Base-by-base conservation (phyloP, 1,140 invertebrate species). In the Drosophila azteca region DNA sequence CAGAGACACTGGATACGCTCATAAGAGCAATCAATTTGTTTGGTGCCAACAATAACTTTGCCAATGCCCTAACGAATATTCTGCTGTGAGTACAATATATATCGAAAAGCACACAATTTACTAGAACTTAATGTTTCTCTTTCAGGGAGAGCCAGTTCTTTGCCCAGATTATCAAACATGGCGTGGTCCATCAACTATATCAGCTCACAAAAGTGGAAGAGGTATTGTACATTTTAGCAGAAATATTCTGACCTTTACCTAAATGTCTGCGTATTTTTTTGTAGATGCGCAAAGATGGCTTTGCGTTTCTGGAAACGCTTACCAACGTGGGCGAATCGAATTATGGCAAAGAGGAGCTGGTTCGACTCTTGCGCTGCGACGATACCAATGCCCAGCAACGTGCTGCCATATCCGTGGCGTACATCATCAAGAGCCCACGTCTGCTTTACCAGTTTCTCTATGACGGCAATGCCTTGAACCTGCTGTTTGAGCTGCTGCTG, bases 301-400 rank as follows among this genome's bases (percentile, higher is more conserved):
- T 87, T 50, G 76, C 83, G 1, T 91, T 92, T 15, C 54, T 92
- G 13, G 85, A 92, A 45, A 90, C 82, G 0, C 76, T 92, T 0
- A 90, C 83, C n/a, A 88, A 82, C 51, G 90, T 92, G 3, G 91
- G 90, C 1, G 91, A 92, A 68, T 89, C 85, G 0, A 91, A 92
- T 51, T 92, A 92, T 50, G 91, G 91, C 46, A 90, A 90, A 49
- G 91, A 88, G 43, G 90, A 92, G 62, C 49, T 92, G 15, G 85
- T 87, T 0, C 79, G 90, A 15, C 64, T 91, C 1, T 48, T 92
- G 24, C 90, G 80, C 8, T 79, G 75, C 48, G 87, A 82, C 24
- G 91, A 92, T 65, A 24, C 71, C 0, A 64, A 66, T 55, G 69
- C 89, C 3, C 90, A 92, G n/a, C 85, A 82, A 52, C 75, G 90